Percentiles rank a stretch among this genome's conserved stretches.
phyloP scores from a whole-genome alignment of 2,888 invertebrate species.

The Balanococcus diminutus region DNA sequence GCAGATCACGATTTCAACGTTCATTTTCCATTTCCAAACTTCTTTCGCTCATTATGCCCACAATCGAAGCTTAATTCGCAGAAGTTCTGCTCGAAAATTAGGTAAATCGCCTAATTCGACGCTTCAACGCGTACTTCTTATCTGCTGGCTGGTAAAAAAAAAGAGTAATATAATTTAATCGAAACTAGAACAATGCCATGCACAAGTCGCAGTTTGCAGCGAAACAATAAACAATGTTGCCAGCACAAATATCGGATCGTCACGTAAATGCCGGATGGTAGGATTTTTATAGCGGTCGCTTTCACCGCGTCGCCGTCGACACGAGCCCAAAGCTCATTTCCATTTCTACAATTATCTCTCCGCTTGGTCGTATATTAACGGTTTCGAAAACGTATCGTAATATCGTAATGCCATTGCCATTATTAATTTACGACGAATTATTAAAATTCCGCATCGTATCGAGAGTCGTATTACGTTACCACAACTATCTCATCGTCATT shows the following conservation, averaged over 20 bases:
- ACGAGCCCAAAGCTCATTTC: conserved; percentile 32
- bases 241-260: conserved; percentile 9
- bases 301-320: background rate
- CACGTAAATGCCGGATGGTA: conserved; percentile 25
- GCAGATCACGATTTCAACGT: background rate
- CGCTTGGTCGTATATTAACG: background rate
- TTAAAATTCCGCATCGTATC: conserved; percentile 26
- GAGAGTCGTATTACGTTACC: too few relatives aligned
- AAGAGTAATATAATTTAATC: background rate
- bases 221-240: conserved; percentile 17
- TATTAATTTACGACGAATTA: conserved; percentile 11
- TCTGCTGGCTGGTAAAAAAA: too few relatives aligned
- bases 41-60: background rate
- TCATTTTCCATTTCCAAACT: background rate
- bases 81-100: too few relatives aligned
- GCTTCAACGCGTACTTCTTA: too few relatives aligned
- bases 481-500: background rate
- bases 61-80: background rate
- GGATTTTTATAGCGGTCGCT: conserved; percentile 28
- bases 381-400: conserved; percentile 1
- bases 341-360: conserved; percentile 26
- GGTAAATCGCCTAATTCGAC: too few relatives aligned
- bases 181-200: conserved; percentile 4
- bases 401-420: conserved; percentile 6
- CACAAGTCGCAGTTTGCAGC: background rate